Base-by-base conservation (phyloP, 2,797 vertebrate species). In the Takifugu ocellatus region DNA sequence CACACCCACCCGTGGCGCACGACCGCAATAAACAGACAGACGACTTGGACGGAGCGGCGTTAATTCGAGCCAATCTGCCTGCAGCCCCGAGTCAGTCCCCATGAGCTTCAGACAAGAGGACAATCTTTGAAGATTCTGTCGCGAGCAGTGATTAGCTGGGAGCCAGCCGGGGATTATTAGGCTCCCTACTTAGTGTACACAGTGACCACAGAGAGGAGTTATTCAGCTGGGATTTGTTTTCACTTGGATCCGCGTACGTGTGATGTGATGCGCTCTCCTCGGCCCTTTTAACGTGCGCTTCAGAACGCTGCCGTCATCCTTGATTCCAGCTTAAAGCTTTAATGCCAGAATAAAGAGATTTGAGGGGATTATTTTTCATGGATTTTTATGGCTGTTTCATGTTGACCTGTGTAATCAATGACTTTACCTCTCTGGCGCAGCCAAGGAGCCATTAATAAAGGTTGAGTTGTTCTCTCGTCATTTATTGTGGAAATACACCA, bases 121-220 rank as follows among this genome's bases (percentile, higher is more conserved):
- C 61, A 57, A 61, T 65, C 74, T 77, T 82, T 77, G 65, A 84
- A 82, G 70, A 75, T 66, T 58, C 52, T 63, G 74, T 69, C 65
- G 74, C 26, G 75, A 71, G 80, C 81, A 78, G 66, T 68, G 75
- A 84, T 87, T 84, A 81, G 77, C 64, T 72, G 45, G 68, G 77
- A 76, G 69, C 51, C 71, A 68, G 59, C 6, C 12, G 80, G 57
- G 79, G 77, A 54, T 70, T 70, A 77, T 82, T 80, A 84, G 70
- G 61, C 55, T 52, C 55, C 61, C 63, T 57, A 63, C 56, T 77
- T 63, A 70, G 70, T 70, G 60, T 68, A 68, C 75, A 73, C 59
- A 56, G 59, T 70, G 74, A 75, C 71, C 70, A 53, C 52, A 44
- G 58, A 58, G 61, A 61, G 71, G 70, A 43, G 39, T 16, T 25